Conservation (phyloP, 2,113 vertebrate genomes). For the Paratilapia polleni region DNA sequence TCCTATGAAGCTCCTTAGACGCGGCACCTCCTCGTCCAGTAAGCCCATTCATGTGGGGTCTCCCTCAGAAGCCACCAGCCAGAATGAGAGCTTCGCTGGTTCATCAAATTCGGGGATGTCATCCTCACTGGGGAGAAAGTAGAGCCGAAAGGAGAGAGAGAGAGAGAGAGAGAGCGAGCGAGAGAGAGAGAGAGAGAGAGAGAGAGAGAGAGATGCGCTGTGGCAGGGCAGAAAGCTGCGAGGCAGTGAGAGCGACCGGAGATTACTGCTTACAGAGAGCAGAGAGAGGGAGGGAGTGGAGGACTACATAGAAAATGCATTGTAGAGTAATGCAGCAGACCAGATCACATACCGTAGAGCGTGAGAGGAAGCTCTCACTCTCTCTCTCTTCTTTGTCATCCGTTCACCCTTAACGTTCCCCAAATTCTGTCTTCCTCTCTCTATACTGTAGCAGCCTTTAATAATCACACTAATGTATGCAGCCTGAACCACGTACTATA, state of each 20-base stretch:
- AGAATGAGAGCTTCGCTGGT: constrained; percentile 87
- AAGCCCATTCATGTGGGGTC: constrained; percentile 87
- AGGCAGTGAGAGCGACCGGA: constrained; percentile 53
- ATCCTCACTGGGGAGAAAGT: constrained; percentile 91
- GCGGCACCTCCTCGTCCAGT: constrained; percentile 86
- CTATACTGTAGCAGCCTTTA: constrained; percentile 87
- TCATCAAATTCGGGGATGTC: constrained; percentile 93
- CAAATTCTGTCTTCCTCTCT: constrained; percentile 63
- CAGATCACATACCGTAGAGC: constrained; percentile 53
- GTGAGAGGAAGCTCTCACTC: constrained; percentile 52
- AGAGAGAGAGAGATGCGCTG: constrained; percentile 46
- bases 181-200: constrained; percentile 51
- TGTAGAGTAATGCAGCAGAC: constrained; percentile 77
- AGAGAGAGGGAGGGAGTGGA: constrained; percentile 55
- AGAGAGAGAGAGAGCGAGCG: constrained; percentile 42
- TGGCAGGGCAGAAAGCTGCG: constrained; percentile 57
- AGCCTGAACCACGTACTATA: constrained; percentile 78
- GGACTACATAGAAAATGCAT: constrained; percentile 59
- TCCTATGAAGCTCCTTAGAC: constrained; percentile 88
- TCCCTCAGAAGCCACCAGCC: constrained; percentile 87
- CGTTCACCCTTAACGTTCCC: constrained; percentile 47
- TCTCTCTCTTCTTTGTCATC: constrained; percentile 41
- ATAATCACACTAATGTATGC: constrained; percentile 88
- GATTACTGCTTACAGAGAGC: constrained; percentile 56
- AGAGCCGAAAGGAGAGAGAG: constrained; percentile 77